These are phyloP conservation scores for Muraenolepis orangiensis DNA, from an alignment of 2,797 vertebrate species.

Conservation along the genomic window DNA sequence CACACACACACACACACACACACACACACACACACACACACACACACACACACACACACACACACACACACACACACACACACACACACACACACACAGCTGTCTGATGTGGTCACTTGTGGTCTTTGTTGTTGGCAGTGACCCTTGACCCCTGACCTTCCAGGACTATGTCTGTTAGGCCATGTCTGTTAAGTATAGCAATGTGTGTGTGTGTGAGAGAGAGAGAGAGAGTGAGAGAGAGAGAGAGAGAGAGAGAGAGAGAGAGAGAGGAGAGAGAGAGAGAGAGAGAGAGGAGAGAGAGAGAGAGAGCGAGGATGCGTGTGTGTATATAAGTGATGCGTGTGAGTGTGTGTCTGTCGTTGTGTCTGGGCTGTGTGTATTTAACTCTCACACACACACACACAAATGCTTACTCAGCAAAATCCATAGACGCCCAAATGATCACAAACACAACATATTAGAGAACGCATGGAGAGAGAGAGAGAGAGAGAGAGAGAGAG, in stretches of 20 bases:
- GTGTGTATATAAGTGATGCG: not conserved
- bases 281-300: not conserved
- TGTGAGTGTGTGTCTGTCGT: not conserved
- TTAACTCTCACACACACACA: slow-evolving; percentile 3
- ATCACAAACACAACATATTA: slow-evolving; percentile 35
- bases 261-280: not conserved
- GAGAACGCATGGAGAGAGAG: slow-evolving; percentile 7
- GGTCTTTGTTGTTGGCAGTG: slow-evolving; percentile 30
- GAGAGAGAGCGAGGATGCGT: not conserved
- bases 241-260: not conserved
- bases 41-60: slow-evolving; percentile 22
- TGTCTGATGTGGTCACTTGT: slow-evolving; percentile 1
- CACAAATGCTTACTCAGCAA: slow-evolving; percentile 18
- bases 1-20: not conserved
- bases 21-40: slow-evolving; percentile 14
- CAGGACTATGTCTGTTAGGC: slow-evolving; percentile 34
- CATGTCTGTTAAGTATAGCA: slow-evolving; percentile 6
- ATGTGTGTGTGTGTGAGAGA: slow-evolving; percentile 28
- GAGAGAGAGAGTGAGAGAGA: not conserved
- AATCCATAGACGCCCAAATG: slow-evolving; percentile 24
- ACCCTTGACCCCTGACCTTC: slow-evolving; percentile 45
- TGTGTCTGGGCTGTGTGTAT: not conserved
- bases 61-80: slow-evolving; percentile 19
- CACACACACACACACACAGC: no score
- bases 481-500: slow-evolving; percentile 2